Evolutionary conservation across 1,140 invertebrate species (phyloP).

Genomic region (Solenopsis invicta): DNA sequence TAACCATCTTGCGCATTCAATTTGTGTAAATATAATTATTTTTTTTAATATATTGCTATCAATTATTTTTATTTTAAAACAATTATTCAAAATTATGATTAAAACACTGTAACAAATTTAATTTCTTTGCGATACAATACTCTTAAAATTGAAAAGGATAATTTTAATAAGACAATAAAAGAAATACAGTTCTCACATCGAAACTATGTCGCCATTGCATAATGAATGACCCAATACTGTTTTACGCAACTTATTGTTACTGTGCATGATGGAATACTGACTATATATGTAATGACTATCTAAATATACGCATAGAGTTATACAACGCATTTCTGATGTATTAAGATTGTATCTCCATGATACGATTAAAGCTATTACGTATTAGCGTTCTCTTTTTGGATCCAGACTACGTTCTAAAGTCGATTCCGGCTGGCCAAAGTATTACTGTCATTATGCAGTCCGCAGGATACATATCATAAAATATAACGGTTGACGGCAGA

Average conservation of each 20-base stretch:
- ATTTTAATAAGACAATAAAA: slow-evolving; percentile 2
- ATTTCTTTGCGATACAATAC: neutral
- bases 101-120: neutral
- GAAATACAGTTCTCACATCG: neutral
- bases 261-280: slow-evolving; percentile 28
- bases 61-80: neutral
- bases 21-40: neutral
- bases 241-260: slow-evolving; percentile 72
- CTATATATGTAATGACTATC: slow-evolving; percentile 40
- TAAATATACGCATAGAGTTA: slow-evolving; percentile 49
- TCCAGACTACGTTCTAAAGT: slow-evolving; percentile 47
- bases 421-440: slow-evolving; percentile 56
- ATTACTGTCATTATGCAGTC: slow-evolving; percentile 59
- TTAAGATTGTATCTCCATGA: slow-evolving; percentile 45
- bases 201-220: slow-evolving; percentile 40
- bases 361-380: slow-evolving; percentile 66
- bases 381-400: slow-evolving; percentile 52
- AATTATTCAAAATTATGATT: neutral
- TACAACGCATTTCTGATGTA: slow-evolving; percentile 57
- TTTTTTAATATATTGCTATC: neutral
- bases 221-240: slow-evolving; percentile 22
- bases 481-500: slow-evolving; percentile 38
- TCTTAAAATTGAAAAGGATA: neutral
- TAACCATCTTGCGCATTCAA: neutral
- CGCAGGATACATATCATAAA: slow-evolving; percentile 51